Evolutionary conservation across 1,140 invertebrate genomes (phyloP), one percentile per base, ranked within the genome.

Genomic region (Pseudomyrmex sp.): DNA sequence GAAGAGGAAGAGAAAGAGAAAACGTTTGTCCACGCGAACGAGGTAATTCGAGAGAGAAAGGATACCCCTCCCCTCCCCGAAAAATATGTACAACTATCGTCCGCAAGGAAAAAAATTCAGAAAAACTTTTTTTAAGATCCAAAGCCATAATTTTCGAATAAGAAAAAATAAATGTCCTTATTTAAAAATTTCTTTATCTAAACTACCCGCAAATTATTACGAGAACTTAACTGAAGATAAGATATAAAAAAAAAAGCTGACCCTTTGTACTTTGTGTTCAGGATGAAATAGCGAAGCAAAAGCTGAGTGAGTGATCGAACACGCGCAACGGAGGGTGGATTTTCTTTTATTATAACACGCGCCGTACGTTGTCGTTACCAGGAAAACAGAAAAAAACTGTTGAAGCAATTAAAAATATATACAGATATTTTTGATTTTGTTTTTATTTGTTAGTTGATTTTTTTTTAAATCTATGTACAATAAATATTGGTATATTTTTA

Each of bases 401-500:
- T 54, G 35, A 35, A 7, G 50, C 54, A 9, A 59, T 54, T 13
- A n/a, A 35, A 69, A 5, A 58, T 35, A 15, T 20, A 10, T 23
- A 69, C 54, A 66, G 48, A 82, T 90, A 91, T 91, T 92, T 92
- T 92, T 91, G 90, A 88, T 91, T 92, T 92, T 85, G 89, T 90
- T 93, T 94, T 93, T 93, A 94, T 93, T 94, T 93, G 93, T 94
- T 94, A 94, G 91, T 94, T 94, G 90, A 87, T 92, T 93, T 93
- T 93, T 93, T 93, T 92, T 93, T 92, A 94, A 92, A 93, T 93
- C 90, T 94, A 94, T 94, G 93, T 94, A 94, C 93, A 94, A 94
- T 94, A 94, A 94, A 94, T 94, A 94, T 94, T 93, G 92, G 90
- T 94, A 90, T 90, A 91, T 92, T 94, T 94, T 93, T 94, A 77